Conservation (phyloP, 2,113 vertebrate species). For the Sapayoa aenigma region DNA sequence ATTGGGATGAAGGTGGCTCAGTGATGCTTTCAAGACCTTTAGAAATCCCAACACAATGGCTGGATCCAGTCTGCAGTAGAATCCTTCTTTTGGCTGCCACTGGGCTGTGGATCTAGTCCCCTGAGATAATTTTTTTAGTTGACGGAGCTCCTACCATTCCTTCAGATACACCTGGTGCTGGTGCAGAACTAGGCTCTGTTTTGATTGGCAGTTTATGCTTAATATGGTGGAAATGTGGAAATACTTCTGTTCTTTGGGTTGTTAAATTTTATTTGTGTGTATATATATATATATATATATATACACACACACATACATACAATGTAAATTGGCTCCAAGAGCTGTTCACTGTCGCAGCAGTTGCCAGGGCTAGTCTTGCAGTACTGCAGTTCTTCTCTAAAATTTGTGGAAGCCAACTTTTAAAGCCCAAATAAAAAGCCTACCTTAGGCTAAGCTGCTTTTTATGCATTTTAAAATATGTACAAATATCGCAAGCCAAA, state of each 20-base stretch:
- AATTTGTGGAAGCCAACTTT: neutral
- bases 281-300: neutral
- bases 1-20: neutral
- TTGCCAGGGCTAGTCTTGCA: neutral
- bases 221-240: neutral
- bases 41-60: neutral
- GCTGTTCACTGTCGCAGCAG: neutral
- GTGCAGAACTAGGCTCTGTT: neutral
- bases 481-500: conserved; percentile 68
- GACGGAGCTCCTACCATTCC: neutral
- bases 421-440: conserved; percentile 33
- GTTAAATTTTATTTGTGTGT: neutral
- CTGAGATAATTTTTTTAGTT: neutral
- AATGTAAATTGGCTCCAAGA: neutral
- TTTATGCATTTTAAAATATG: conserved; percentile 62
- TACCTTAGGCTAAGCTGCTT: conserved; percentile 45
- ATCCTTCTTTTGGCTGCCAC: neutral
- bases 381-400: neutral
- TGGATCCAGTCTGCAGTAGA: neutral
- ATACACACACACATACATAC: neutral
- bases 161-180: neutral
- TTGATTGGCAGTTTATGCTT: neutral
- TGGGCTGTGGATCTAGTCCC: neutral
- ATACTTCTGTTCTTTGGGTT: neutral
- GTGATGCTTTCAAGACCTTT: neutral